Base-by-base conservation (phyloP, 2,113 vertebrate genomes). In the Erinaceus europaeus region DNA sequence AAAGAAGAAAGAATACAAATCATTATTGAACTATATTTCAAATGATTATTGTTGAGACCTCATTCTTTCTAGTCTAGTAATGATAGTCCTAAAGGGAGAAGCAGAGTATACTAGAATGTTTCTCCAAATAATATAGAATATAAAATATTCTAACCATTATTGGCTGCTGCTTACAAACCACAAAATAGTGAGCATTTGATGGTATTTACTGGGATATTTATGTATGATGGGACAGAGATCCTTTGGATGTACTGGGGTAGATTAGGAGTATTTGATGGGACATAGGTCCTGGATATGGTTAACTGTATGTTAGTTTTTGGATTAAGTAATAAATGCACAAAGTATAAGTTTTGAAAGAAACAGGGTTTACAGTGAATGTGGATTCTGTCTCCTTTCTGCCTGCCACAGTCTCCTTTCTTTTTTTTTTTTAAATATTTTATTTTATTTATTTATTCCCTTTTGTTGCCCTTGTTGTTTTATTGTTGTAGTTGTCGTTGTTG, bases 1-100 rank as follows among this genome's bases (percentile, higher is more conserved):
- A 50, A 12, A 50, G 48, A 6, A 50, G 48, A 50, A 3, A 50
- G 48, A 6, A 18, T 50, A 50, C n/a, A 50, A 15, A 17, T 68
- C 21, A 71, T 38, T 84, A 57, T 61, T 85, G 27, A 85, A 88
- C 81, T 88, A 80, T 1, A 4, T 80, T 92, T 86, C 20, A 83
- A 68, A 38, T 72, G 8, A 44, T 78, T 78, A 62, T 46, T 61
- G 73, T 89, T 32, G 92, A 91, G 42, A 92, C 38, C 9, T 61
- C 44, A 80, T 71, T 64, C 38, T 72, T 92, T 53, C 1, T n/a
- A 79, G 62, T 4, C 32, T 84, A 80, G 71, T 52, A 74, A 57
- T 79, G 18, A 7, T 84, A 81, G 13, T 77, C 68, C 77, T 61
- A 88, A 80, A 86, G 81, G 10, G 14, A 79, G 53, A 74, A 86